A percentile compares a stretch with the other conserved stretches of the same genome.
Conservation (phyloP, 2,113 vertebrate species). For the Puntigrus tetrazona region DNA sequence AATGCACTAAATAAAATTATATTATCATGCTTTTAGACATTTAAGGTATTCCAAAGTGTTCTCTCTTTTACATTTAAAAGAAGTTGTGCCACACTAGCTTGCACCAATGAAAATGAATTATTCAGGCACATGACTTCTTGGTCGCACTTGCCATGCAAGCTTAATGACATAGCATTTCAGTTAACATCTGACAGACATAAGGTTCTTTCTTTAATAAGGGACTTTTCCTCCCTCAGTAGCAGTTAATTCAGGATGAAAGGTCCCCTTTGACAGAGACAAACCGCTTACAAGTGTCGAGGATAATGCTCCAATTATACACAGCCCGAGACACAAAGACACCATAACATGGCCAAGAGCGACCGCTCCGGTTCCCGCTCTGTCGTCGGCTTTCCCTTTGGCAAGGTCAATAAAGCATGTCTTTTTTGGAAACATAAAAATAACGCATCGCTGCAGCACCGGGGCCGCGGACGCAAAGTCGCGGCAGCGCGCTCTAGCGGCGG, state of each 20-base stretch:
- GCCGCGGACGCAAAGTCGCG: neutral
- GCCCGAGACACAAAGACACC: conserved; percentile 7
- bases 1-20: no score
- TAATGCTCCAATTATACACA: conserved; percentile 45
- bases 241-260: conserved; percentile 44
- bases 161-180: conserved; percentile 15
- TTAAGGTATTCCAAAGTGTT: neutral
- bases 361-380: conserved; percentile 17
- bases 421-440: conserved; percentile 4
- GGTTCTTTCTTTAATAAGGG: conserved; percentile 26
- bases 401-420: conserved; percentile 46
- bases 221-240: neutral
- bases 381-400: conserved; percentile 48
- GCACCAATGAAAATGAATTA: neutral
- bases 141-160: conserved; percentile 2
- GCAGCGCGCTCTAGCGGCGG: neutral
- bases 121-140: neutral
- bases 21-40: neutral
- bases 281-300: conserved; percentile 50
- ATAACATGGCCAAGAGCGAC: conserved; percentile 47
- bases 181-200: conserved; percentile 21
- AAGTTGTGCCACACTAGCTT: neutral
- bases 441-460: neutral
- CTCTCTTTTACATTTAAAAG: neutral
- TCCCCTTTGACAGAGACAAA: conserved; percentile 45